Evolutionary conservation across 2,888 invertebrate species (phyloP).

Genomic region (Orchestes rusci): DNA sequence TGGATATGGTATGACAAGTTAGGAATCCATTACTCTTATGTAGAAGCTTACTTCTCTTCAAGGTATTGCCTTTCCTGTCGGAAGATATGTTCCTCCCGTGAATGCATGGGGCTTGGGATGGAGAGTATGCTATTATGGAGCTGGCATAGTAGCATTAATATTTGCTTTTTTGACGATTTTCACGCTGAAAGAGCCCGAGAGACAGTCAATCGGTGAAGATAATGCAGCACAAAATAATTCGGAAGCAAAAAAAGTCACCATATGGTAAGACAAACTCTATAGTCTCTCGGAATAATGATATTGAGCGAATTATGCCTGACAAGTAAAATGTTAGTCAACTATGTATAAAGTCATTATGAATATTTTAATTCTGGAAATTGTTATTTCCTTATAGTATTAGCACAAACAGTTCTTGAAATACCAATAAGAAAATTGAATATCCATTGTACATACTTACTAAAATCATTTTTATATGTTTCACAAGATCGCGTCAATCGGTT

Average conservation of each 20-base stretch:
- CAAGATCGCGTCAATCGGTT: no score
- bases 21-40: neutral
- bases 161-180: slow-evolving; percentile 64
- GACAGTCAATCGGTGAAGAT: slow-evolving; percentile 66
- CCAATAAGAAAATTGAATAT: no score
- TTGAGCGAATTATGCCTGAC: no score
- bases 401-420: no score
- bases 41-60: slow-evolving; percentile 1
- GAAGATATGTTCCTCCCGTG: slow-evolving; percentile 70
- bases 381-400: neutral
- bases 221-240: slow-evolving; percentile 32
- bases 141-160: slow-evolving; percentile 68
- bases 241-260: slow-evolving; percentile 48
- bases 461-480: no score
- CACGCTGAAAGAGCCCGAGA: slow-evolving; percentile 68
- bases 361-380: neutral
- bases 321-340: neutral
- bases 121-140: slow-evolving; percentile 75
- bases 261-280: slow-evolving; percentile 51
- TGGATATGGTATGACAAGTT: slow-evolving; percentile 60
- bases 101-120: slow-evolving; percentile 75
- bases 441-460: no score
- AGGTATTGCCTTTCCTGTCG: slow-evolving; percentile 79
- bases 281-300: neutral
- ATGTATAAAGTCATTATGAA: neutral